phyloP scores from a whole-genome alignment of 2,113 vertebrate species.

The Mormyrus iriodes region DNA sequence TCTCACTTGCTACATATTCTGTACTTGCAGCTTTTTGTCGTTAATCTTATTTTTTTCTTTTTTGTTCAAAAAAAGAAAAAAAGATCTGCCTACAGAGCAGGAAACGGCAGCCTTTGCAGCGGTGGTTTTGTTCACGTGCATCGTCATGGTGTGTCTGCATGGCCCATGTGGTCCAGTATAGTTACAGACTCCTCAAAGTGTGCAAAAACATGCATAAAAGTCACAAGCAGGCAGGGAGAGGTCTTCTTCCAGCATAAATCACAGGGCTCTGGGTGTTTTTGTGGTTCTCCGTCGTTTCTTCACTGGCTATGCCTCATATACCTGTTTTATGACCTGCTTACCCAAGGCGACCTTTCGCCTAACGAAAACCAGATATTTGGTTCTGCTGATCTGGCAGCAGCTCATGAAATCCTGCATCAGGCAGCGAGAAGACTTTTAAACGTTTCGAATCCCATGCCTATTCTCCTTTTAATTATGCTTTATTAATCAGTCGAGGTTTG shows the following conservation, averaged over 20 bases:
- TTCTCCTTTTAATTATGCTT: not conserved
- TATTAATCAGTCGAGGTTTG: not conserved
- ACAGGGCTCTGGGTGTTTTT: not conserved
- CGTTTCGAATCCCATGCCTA: not conserved
- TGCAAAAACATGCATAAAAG: not conserved
- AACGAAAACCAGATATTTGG: slow-evolving; percentile 9
- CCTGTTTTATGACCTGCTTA: slow-evolving; percentile 1
- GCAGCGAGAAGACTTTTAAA: slow-evolving; percentile 1
- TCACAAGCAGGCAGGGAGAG: not conserved
- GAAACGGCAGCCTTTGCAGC: not conserved
- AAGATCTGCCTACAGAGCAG: not conserved
- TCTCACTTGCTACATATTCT: not conserved
- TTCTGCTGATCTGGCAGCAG: not conserved
- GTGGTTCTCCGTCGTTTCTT: not conserved
- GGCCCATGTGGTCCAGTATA: not conserved
- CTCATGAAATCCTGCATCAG: not conserved
- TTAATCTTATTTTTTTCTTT: not conserved
- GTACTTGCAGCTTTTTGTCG: not conserved
- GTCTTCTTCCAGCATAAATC: not conserved
- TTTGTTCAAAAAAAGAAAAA: not conserved
- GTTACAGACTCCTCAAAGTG: not conserved
- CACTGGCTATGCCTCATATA: not conserved
- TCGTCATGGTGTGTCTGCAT: not conserved
- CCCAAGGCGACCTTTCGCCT: slow-evolving; percentile 6
- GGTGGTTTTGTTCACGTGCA: not conserved